phyloP scores from a whole-genome alignment of 2,113 vertebrate genomes.

The Irena cyanogastra region DNA sequence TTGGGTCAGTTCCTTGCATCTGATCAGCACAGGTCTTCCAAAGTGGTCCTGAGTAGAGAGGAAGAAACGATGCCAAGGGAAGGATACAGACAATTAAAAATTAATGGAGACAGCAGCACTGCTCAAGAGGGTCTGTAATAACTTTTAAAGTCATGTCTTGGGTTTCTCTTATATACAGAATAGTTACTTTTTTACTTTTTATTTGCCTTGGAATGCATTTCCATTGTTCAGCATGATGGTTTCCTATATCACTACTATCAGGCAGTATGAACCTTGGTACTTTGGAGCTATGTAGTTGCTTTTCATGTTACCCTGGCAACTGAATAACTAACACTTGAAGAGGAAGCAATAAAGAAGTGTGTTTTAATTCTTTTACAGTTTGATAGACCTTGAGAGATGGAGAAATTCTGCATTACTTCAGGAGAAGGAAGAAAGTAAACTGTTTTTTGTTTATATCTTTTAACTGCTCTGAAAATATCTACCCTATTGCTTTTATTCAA shows the following conservation, averaged over 20 bases:
- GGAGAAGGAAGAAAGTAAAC: background rate
- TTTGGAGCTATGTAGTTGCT: background rate
- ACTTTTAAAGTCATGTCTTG: background rate
- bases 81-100: background rate
- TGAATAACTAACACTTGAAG: conserved; percentile 32
- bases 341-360: conserved; percentile 14
- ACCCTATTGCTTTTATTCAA: background rate
- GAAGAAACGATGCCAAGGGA: background rate
- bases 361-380: conserved; percentile 31
- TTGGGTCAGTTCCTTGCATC: background rate
- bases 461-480: background rate
- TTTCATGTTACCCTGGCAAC: conserved; percentile 50
- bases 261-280: background rate
- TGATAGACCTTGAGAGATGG: conserved; percentile 15
- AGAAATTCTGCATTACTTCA: background rate
- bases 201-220: background rate
- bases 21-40: background rate
- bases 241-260: background rate
- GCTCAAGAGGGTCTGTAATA: background rate
- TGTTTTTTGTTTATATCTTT: background rate
- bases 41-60: background rate
- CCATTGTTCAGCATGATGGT: background rate
- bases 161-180: background rate
- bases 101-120: background rate
- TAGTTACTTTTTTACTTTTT: background rate